A percentile compares a stretch with the other conserved stretches of the same genome.
These are phyloP conservation scores for Eonycteris spelaea DNA, from an alignment of 2,113 vertebrate genomes.

Conservation along the genomic window DNA sequence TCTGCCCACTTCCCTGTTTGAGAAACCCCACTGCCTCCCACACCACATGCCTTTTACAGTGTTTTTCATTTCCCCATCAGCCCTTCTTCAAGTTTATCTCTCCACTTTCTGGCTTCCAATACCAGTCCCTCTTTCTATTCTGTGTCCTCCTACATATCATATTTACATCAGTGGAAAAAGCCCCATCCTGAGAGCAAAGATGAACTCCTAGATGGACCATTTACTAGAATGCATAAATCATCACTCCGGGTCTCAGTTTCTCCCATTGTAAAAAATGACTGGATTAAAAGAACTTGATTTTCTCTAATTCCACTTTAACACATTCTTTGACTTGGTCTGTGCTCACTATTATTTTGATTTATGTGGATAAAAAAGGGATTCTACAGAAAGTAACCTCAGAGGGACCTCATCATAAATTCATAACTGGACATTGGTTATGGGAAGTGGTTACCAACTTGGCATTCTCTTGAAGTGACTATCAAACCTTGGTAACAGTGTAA, in stretches of 20 bases:
- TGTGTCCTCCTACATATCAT: not conserved
- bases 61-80: slow-evolving; percentile 26
- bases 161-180: not conserved
- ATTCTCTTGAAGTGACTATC: not conserved
- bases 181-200: not conserved
- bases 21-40: no score
- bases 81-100: not conserved
- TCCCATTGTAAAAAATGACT: not conserved
- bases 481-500: no score
- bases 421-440: not conserved
- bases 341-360: not conserved
- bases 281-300: not conserved
- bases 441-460: no score
- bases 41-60: no score
- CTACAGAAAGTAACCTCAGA: not conserved
- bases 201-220: not conserved
- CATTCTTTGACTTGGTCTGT: not conserved
- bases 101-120: not conserved
- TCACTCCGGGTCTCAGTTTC: not conserved
- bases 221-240: not conserved
- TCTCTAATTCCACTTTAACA: not conserved
- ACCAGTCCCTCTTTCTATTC: not conserved
- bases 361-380: not conserved
- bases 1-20: no score
- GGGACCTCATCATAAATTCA: not conserved